These are phyloP conservation scores for Ariolimax columbianus DNA, from an alignment of 2,888 invertebrate species.

Conservation along the genomic window DNA sequence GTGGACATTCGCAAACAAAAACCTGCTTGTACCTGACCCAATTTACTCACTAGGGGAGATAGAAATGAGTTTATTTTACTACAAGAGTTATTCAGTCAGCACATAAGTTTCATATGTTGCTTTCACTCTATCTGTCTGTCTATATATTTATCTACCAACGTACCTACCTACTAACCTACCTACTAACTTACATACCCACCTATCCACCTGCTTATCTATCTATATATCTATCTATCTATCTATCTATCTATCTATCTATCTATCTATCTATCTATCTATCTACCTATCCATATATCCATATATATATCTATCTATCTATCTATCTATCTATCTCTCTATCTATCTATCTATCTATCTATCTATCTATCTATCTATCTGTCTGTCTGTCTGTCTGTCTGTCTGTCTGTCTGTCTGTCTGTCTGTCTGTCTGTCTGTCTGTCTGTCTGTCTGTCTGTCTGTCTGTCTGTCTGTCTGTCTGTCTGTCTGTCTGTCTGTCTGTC, in stretches of 20 bases:
- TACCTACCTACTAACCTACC: background rate
- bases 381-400: background rate
- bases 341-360: background rate
- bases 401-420: no score
- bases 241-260: background rate
- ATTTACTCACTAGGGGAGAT: no score
- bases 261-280: background rate
- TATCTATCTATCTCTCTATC: background rate
- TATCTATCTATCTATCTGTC: background rate
- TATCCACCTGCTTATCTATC: background rate
- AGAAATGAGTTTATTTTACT: no score
- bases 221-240: background rate
- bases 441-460: background rate
- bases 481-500: background rate
- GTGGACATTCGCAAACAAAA: no score
- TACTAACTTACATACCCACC: background rate
- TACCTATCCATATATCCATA: background rate
- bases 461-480: background rate
- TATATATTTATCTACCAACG: no score
- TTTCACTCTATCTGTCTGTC: no score
- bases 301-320: background rate
- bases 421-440: no score
- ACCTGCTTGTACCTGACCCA: no score
- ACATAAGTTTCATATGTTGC: no score
- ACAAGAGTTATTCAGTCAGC: no score